These are phyloP conservation scores for Gymnocypris eckloni DNA, from an alignment of 2,797 vertebrate genomes.

Conservation along the genomic window DNA sequence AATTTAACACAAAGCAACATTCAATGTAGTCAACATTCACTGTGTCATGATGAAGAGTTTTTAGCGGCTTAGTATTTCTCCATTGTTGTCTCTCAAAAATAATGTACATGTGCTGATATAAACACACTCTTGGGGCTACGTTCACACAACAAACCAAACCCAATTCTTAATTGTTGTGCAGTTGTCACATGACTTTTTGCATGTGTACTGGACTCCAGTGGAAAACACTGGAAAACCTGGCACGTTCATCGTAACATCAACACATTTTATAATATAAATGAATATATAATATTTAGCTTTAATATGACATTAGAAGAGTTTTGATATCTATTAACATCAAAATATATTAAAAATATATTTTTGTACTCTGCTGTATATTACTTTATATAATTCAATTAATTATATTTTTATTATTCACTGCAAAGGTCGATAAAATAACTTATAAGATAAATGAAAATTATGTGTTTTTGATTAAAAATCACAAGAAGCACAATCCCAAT, in stretches of 20 bases:
- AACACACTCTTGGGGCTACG: neutral
- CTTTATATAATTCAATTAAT: neutral
- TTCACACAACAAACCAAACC: conserved; percentile 9
- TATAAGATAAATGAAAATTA: neutral
- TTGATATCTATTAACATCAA: neutral
- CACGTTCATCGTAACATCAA: neutral
- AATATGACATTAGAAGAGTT: neutral
- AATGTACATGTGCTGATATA: neutral
- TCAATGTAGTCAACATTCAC: no score
- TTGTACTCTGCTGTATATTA: neutral
- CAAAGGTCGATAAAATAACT: neutral
- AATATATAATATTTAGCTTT: neutral
- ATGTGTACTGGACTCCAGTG: neutral
- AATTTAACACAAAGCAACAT: no score
- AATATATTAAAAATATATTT: neutral
- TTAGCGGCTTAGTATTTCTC: neutral
- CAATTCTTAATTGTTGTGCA: neutral
- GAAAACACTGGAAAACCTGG: neutral
- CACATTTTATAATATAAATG: neutral
- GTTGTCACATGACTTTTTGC: neutral
- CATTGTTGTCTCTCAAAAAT: conserved; percentile 1
- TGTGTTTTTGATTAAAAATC: neutral
- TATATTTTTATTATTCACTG: neutral
- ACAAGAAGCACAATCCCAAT: neutral
- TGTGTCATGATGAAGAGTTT: no score